Evolutionary conservation across 2,113 vertebrate species (phyloP).

Genomic region (Psittacus erithacus): DNA sequence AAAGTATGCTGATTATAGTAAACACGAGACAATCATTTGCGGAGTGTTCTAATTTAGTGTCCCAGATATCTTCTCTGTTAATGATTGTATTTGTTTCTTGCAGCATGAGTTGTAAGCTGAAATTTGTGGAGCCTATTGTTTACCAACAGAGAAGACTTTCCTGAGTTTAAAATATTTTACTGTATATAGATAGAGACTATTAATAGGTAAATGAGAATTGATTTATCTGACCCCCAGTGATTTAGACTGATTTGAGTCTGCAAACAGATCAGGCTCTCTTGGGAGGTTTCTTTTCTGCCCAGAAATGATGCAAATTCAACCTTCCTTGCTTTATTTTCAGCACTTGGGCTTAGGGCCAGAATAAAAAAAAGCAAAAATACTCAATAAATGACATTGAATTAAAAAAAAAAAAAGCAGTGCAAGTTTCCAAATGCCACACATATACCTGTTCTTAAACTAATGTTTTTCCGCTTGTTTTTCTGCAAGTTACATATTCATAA

Average conservation of each 20-base stretch:
- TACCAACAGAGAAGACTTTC: background rate
- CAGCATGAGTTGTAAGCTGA: constrained; percentile 14
- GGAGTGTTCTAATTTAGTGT: background rate
- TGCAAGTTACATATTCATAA: background rate
- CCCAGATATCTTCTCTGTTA: background rate
- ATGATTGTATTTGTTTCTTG: background rate
- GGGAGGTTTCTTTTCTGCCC: background rate
- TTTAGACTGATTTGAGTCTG: background rate
- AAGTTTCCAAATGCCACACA: background rate
- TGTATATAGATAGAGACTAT: background rate
- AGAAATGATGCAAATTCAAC: background rate
- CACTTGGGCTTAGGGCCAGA: background rate
- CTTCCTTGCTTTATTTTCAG: background rate
- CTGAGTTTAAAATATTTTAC: constrained; percentile 25
- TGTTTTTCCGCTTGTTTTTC: background rate
- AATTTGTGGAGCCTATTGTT: background rate
- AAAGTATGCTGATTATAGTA: background rate
- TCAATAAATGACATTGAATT: background rate
- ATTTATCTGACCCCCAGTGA: background rate
- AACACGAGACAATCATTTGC: background rate
- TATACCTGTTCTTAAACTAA: background rate
- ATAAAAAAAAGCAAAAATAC: background rate
- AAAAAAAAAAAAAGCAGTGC: background rate
- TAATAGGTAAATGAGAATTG: background rate
- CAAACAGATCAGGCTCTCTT: background rate